phyloP scores from a whole-genome alignment of 1,140 invertebrate genomes.

The Anastatus disparis region DNA sequence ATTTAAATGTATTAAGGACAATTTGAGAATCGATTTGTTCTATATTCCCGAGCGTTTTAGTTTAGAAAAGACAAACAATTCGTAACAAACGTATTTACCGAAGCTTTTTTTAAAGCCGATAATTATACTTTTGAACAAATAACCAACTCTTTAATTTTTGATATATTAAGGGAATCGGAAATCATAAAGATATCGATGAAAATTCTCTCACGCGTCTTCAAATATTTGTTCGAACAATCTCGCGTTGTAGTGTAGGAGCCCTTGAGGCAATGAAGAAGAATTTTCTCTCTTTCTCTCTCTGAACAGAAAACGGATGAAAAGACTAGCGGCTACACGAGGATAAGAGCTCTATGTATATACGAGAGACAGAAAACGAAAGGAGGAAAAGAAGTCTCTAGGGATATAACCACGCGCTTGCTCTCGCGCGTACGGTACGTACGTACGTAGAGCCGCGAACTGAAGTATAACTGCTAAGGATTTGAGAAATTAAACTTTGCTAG shows the following conservation, averaged over 20 bases:
- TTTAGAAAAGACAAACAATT: background rate
- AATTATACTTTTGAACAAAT: too few species aligned
- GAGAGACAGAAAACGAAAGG: background rate
- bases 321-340: background rate
- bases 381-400: constrained; percentile 27
- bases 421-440: constrained; percentile 1
- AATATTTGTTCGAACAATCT: constrained; percentile 32
- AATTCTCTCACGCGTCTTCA: constrained; percentile 3
- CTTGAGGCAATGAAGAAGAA: constrained; percentile 7
- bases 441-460: background rate
- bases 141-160: too few species aligned
- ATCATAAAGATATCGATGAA: constrained; percentile 19
- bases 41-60: background rate
- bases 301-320: background rate
- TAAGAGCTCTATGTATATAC: background rate
- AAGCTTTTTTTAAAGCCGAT: too few species aligned
- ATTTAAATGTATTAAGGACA: constrained; percentile 1
- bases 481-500: constrained; percentile 60
- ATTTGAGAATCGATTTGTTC: constrained; percentile 9
- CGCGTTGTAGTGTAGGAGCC: background rate
- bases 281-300: background rate
- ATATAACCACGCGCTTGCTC: too few species aligned
- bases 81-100: constrained; percentile 24
- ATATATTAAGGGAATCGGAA: too few species aligned
- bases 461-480: constrained; percentile 52